Evolutionary conservation across 2,113 vertebrate species (phyloP).

Genomic region (Ctenodactylus gundi): DNA sequence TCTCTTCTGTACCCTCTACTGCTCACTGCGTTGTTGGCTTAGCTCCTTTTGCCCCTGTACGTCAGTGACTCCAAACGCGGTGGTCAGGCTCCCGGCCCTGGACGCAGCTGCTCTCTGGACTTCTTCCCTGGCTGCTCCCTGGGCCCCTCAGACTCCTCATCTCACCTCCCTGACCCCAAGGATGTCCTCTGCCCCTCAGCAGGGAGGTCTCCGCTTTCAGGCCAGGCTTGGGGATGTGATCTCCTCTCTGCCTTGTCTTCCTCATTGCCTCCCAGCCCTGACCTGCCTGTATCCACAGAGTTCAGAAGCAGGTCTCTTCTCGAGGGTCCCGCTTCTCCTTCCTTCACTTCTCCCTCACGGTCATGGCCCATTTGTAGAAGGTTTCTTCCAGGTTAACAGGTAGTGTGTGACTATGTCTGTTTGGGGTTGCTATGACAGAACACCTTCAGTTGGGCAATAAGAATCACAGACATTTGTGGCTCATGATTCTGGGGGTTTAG

Average conservation of each 20-base stretch:
- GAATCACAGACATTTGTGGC: not conserved
- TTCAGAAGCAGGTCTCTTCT: not conserved
- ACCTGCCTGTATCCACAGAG: not conserved
- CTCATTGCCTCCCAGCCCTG: not conserved
- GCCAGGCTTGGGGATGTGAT: not conserved
- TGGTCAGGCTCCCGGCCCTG: not conserved
- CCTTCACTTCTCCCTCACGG: not conserved
- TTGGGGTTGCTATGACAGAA: not conserved
- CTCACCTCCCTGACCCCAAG: not conserved
- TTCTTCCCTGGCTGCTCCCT: not conserved
- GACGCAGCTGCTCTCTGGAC: not conserved
- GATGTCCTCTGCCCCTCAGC: not conserved
- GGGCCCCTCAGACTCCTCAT: not conserved
- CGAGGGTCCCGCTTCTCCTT: not conserved
- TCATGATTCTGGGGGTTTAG: not conserved
- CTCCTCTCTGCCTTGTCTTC: not conserved
- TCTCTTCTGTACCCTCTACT: not conserved
- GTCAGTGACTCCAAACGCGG: not conserved
- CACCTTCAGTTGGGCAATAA: not conserved
- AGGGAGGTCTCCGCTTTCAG: not conserved
- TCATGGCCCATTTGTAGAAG: not conserved
- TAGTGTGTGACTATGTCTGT: not conserved
- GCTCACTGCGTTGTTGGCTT: not conserved
- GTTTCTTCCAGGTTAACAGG: not conserved
- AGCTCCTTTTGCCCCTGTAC: not conserved